Evolutionary conservation across 1,140 invertebrate species (phyloP).

Genomic region (Leptinotarsa texana): DNA sequence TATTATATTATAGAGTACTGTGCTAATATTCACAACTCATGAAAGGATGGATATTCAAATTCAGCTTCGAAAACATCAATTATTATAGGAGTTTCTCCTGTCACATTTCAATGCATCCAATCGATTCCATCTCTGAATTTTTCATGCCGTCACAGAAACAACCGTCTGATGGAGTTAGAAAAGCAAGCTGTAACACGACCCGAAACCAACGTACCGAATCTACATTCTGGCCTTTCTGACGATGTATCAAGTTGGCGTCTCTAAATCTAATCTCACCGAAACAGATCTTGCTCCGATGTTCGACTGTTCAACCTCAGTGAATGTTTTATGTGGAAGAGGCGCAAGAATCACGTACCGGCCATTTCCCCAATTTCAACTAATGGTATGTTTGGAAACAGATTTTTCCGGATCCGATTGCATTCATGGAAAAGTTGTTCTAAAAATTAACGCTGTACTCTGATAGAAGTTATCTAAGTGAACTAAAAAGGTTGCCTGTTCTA

Average conservation of each 20-base stretch:
- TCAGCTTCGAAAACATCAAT: no score
- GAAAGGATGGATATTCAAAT: no score
- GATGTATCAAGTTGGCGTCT: slow-evolving; percentile 26
- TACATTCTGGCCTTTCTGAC: slow-evolving; percentile 18
- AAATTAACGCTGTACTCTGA: no score
- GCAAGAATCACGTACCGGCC: slow-evolving; percentile 16
- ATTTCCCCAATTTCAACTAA: slow-evolving; percentile 21
- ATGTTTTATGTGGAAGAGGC: slow-evolving; percentile 17
- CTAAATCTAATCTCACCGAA: slow-evolving; percentile 27
- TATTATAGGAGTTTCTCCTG: no score
- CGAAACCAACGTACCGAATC: slow-evolving; percentile 17
- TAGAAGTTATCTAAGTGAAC: no score
- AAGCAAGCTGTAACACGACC: slow-evolving; percentile 3
- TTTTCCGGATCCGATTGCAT: background rate
- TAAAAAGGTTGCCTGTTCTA: no score
- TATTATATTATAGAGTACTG: no score
- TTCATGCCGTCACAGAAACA: background rate
- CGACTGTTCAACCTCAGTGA: slow-evolving; percentile 24
- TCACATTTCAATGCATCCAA: background rate
- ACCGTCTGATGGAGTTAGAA: slow-evolving; percentile 10
- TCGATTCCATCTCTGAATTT: background rate
- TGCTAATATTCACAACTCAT: no score
- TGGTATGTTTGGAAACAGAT: slow-evolving; percentile 16
- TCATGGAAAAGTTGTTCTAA: no score
- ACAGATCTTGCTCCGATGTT: slow-evolving; percentile 15